Conservation (phyloP, 1,140 invertebrate genomes). For the Delia radicum region DNA sequence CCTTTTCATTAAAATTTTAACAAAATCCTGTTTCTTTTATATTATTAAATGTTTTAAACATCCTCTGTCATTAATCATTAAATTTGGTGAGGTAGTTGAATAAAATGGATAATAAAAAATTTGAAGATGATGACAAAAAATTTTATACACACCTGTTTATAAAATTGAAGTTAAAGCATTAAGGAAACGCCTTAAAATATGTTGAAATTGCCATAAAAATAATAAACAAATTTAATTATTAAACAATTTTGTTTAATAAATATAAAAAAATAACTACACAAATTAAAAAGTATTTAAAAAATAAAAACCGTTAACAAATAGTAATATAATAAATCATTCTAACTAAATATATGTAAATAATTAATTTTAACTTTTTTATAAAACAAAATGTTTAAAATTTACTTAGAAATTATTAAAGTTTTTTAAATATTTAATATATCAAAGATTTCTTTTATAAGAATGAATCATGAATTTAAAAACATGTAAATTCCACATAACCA, state of each 20-base stretch:
- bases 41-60: not conserved
- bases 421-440: not conserved
- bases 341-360: too few relatives aligned
- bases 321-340: too few relatives aligned
- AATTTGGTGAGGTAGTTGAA: not conserved
- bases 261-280: not conserved
- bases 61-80: constrained; percentile 9
- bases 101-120: not conserved
- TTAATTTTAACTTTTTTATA: too few relatives aligned
- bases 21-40: not conserved
- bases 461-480: too few relatives aligned
- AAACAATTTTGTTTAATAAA: not conserved
- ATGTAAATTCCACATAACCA: too few relatives aligned
- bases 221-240: not conserved
- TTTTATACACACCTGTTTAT: not conserved
- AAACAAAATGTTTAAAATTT: too few relatives aligned
- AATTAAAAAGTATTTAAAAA: too few relatives aligned
- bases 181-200: not conserved
- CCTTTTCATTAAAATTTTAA: not conserved
- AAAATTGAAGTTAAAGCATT: not conserved
- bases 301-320: too few relatives aligned
- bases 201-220: not conserved
- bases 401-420: not conserved
- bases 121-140: not conserved
- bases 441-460: too few relatives aligned